Percentiles rank a stretch among this genome's conserved stretches.
phyloP scores from a whole-genome alignment of 1,140 invertebrate species.

The Zaprionus camerounensis region DNA sequence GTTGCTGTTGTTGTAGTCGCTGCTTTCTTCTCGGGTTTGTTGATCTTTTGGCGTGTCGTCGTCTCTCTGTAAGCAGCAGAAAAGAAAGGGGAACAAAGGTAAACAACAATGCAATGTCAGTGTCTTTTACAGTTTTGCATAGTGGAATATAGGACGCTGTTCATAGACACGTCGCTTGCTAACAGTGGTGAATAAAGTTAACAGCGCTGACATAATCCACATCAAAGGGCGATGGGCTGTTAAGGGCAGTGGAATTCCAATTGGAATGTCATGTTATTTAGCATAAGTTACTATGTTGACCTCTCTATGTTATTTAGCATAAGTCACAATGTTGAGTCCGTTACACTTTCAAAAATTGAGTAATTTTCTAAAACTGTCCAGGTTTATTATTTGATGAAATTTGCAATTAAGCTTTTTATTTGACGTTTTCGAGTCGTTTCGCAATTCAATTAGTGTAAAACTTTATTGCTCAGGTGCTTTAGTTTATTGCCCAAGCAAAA shows the following conservation, averaged over 20 bases:
- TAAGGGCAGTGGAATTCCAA: background rate
- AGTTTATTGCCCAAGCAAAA: constrained; percentile 12
- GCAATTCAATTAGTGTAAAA: constrained; percentile 6
- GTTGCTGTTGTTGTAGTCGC: constrained; percentile 29
- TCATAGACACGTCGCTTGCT: background rate
- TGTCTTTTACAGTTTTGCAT: constrained; percentile 61
- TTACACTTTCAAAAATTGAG: constrained; percentile 2
- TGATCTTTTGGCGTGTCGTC: constrained; percentile 46
- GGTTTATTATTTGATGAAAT: constrained; percentile 1
- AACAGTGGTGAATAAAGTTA: background rate
- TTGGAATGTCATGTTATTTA: background rate
- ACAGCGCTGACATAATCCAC: constrained; percentile 21
- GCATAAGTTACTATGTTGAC: background rate
- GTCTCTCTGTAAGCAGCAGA: constrained; percentile 67
- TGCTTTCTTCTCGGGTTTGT: constrained; percentile 53
- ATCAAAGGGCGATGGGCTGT: background rate
- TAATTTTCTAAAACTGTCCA: background rate
- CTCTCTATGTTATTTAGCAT: background rate
- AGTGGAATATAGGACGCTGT: constrained; percentile 36
- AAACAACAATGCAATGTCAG: constrained; percentile 70
- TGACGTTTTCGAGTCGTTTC: constrained; percentile 1
- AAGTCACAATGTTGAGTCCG: background rate
- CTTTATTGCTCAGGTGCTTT: constrained; percentile 7
- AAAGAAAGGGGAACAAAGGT: constrained; percentile 81
- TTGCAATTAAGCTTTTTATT: constrained; percentile 9